Base-by-base conservation (phyloP, 2,113 vertebrate genomes). In the Protomyctophum bolini region DNA sequence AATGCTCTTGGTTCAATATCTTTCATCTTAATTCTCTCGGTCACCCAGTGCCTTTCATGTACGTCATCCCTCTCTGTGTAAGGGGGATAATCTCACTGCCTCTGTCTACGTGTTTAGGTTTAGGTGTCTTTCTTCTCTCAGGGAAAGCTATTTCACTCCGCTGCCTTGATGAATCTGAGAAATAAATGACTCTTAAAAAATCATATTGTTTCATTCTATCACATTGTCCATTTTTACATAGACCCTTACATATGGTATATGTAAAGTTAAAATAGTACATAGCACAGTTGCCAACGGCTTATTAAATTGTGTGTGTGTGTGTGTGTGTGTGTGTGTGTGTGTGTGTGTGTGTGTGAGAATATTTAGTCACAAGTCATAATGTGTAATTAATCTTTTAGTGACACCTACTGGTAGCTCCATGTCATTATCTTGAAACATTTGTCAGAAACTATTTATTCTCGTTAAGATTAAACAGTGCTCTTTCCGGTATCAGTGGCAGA, bases 91-190 rank as follows among this genome's bases (percentile, higher is more conserved):
- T 14, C 29, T 6, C 11, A 72, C 52, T 10, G 52, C 45, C 2
- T 83, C 9, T 65, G 79, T 59, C 8, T 84, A 54, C 3, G 72
- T 45, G 69, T 51, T 41, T 21, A 0, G 0, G n/a, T 72, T 69
- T 3, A 61, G 63, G 11, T 63, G 59, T 60, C 47, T 81, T 52
- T 58, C 50, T 67, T 75, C 56, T 77, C 79, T 87, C 83, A 80
- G 83, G 81, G 68, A 78, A 54, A 49, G 5, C 1, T 52, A 72
- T 65, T n/a, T n/a, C 33, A 67, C 45, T 68, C 64, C 47, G 51
- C n/a, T 79, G 72, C 71, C 58, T 75, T 74, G 59, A 76, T 15
- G 73, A 79, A 78, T 76, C 55, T 52, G 11, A 63, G 7, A 10
- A 86, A 84, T 87, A 83, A 73, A 82, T 65, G 28, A 45, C 12